phyloP scores from a whole-genome alignment of 1,140 invertebrate species.

The Aplysia californica region DNA sequence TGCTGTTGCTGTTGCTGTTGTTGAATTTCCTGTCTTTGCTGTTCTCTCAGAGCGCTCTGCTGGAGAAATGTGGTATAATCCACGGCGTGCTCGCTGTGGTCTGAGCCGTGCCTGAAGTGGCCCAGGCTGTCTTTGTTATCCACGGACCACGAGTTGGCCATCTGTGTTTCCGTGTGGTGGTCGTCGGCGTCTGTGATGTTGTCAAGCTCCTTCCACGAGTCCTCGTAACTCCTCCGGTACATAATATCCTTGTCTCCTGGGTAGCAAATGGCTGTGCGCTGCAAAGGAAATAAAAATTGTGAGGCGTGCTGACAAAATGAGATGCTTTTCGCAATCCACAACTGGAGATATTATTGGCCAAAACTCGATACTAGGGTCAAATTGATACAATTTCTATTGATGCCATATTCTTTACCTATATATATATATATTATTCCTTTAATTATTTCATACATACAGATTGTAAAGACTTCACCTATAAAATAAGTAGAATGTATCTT shows the following conservation, averaged over 20 bases:
- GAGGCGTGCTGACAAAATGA: no score
- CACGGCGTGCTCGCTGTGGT: conserved; percentile 25
- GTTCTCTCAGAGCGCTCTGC: conserved; percentile 1
- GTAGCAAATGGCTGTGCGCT: conserved; percentile 8
- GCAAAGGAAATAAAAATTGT: conserved; percentile 9
- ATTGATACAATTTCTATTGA: no score
- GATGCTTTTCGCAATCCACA: neutral
- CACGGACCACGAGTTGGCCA: conserved; percentile 8
- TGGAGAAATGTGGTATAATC: conserved; percentile 38
- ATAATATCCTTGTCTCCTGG: conserved; percentile 33
- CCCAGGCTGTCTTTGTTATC: neutral
- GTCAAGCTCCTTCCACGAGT: conserved; percentile 24
- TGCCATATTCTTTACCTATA: no score
- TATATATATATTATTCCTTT: no score
- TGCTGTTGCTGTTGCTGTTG: no score
- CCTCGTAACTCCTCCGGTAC: conserved; percentile 24
- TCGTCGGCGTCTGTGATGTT: neutral
- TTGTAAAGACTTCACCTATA: no score
- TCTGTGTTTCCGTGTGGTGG: neutral
- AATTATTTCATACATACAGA: no score
- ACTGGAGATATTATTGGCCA: no score
- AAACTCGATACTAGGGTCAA: no score
- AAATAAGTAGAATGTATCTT: no score
- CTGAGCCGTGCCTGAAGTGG: neutral
- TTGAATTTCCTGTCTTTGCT: neutral